These are phyloP conservation scores for Sarcophaga variegata DNA, from an alignment of 2,888 invertebrate species.

Conservation along the genomic window DNA sequence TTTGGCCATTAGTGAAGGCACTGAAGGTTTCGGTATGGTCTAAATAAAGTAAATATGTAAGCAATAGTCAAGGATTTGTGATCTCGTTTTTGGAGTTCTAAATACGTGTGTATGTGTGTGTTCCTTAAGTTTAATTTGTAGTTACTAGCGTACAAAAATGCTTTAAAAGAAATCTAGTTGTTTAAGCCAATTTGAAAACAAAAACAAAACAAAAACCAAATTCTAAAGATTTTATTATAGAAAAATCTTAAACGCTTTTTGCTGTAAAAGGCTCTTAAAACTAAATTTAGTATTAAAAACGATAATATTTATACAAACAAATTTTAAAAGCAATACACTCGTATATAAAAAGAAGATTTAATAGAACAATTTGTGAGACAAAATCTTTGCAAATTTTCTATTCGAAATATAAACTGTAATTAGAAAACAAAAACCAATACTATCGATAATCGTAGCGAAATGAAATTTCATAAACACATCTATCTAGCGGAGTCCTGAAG, in stretches of 20 bases:
- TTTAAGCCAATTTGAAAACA: constrained; percentile 38
- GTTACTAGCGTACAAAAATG: constrained; percentile 64
- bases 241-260: constrained; percentile 51
- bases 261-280: constrained; percentile 59
- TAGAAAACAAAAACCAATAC: neutral
- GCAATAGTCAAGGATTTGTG: constrained; percentile 46
- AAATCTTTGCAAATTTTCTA: neutral
- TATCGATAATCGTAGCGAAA: constrained; percentile 70
- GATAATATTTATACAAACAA: neutral
- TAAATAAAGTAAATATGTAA: constrained; percentile 68
- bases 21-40: constrained; percentile 92
- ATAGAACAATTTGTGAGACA: no score
- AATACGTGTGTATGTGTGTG: constrained; percentile 62
- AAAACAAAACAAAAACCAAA: constrained; percentile 31
- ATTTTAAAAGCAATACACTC: constrained; percentile 61
- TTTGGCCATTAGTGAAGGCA: constrained; percentile 96
- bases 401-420: neutral
- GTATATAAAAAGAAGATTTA: neutral
- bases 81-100: constrained; percentile 61
- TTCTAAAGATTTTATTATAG: constrained; percentile 33
- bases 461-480: constrained; percentile 27
- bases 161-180: constrained; percentile 50
- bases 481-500: constrained; percentile 4
- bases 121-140: constrained; percentile 67
- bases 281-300: constrained; percentile 15